Base-by-base conservation (phyloP, 2,797 vertebrate genomes). In the Crocidura indochinensis region DNA sequence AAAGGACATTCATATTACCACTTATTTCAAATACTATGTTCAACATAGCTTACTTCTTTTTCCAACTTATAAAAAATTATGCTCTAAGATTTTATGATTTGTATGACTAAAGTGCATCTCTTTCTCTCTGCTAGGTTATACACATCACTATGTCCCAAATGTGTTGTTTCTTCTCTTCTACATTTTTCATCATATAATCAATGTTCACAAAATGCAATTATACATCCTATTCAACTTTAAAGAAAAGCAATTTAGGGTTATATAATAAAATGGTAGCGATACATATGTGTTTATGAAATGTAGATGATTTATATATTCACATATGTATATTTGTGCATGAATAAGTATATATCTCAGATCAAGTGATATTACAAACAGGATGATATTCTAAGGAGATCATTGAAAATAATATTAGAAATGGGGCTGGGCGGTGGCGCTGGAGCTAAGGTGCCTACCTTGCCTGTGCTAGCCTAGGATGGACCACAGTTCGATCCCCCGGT, bases 171-270 rank as follows among this genome's bases (percentile, higher is more conserved):
- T 96, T 90, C 10, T 2, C 19, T 88, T 5, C 20, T 24, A 26
- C 6, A 17, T 67, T 88, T 83, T 80, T 76, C 17, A 80, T 74
- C 76, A 94, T 90, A 91, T 90, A 92, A 67, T 92, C 92, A 24
- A 88, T 84, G 26, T 17, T 92, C 49, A n/a, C n/a, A 79, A 62
- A 91, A 88, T 84, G 80, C 77, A 87, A 27, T 87, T 76, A 8
- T 12, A 88, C 46, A 92, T 95, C 84, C 88, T 73, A 93, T 92
- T 91, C 22, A 90, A 88, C 83, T 81, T 79, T 88, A 92, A 88
- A 93, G 89, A 69, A 76, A 95, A 90, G 51, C 53, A 86, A 83
- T 78, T 88, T 88, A 53, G 27, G 12, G 68, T 95, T 93, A 81
- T 78, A 85, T 78, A 80, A 67, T 29, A 93, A 72, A 12, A 44